Conservation (phyloP, 2,888 invertebrate genomes). For the Drosophila greeni region DNA sequence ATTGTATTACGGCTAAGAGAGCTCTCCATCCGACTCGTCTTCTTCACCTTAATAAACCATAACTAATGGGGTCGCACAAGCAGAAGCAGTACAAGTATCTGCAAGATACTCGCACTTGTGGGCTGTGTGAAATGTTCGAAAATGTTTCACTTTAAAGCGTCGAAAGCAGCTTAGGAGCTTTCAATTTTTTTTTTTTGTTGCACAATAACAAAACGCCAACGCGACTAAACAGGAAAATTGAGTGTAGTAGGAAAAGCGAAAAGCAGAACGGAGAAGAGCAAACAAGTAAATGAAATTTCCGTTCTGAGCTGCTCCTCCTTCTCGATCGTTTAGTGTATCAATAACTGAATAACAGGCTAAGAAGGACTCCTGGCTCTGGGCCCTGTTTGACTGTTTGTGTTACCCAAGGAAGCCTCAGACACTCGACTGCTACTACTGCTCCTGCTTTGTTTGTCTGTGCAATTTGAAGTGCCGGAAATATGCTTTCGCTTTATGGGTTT, state of each 20-base stretch:
- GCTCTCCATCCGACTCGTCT: constrained; percentile 16
- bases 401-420: constrained; percentile 16
- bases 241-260: constrained; percentile 40
- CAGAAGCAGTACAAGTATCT: constrained; percentile 22
- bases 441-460: constrained; percentile 44
- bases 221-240: constrained; percentile 40
- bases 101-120: constrained; percentile 13
- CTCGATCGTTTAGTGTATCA: constrained; percentile 40
- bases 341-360: constrained; percentile 35
- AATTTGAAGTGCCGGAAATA: constrained; percentile 71
- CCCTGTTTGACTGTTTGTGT: constrained; percentile 3
- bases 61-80: constrained; percentile 55
- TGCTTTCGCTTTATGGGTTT: constrained; percentile 60
- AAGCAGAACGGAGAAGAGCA: constrained; percentile 49
- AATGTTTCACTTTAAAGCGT: constrained; percentile 27
- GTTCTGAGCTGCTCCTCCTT: constrained; percentile 33
- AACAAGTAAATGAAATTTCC: constrained; percentile 74
- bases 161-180: constrained; percentile 42
- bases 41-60: constrained; percentile 65
- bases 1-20: constrained; percentile 55
- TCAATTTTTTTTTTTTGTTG: constrained; percentile 28
- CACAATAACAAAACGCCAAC: constrained; percentile 40
- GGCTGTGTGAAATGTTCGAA: constrained; percentile 11
- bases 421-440: constrained; percentile 6
- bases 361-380: neutral